Evolutionary conservation across 2,797 vertebrate genomes (phyloP), one percentile per base, ranked within the genome.

Genomic region (Glyptemys insculpta): DNA sequence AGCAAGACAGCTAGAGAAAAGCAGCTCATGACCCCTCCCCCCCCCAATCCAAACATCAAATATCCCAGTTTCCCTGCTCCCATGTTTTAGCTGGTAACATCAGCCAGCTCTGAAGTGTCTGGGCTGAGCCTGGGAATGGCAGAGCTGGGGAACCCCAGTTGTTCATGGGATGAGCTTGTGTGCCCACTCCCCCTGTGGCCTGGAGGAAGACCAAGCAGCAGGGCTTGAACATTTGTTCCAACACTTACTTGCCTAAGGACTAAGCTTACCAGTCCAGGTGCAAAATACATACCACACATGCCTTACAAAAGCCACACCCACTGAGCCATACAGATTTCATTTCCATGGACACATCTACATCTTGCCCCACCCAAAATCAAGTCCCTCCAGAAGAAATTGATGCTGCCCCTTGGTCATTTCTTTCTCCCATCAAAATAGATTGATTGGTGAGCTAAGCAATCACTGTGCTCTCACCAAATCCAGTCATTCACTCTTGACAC

Each of bases 21-120:
- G 25, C 25, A 44, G 41, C 47, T 76, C 12, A 12, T 44, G 25
- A 44, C 12, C 41, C 37, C 4, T 23, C 59, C 59, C 44, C 14
- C 44, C 7, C 68, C 10, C 12, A 27, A 15, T 14, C 41, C 74
- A 76, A 15, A 3, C 37, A 72, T 72, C 37, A 72, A 72, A 41
- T 23, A 41, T 23, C 9, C n/a, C 62, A 19, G 62, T 25, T 68
- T 44, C 68, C 37, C 23, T 27, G 12, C 23, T 47, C 11, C 37
- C 25, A 47, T 4, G 25, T 29, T 44, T 76, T 76, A 76, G n/a
- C n/a, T 37, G 18, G 18, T 37, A 68, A 68, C 9, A 21, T 18
- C 53, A 41, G 15, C 72, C 41, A 78, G 54, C 80, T 96, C 83
- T 83, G 29, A 90, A 93, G 94, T 50, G 50, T 65, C 2, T 90